Evolutionary conservation across 2,797 vertebrate genomes (phyloP).

Genomic region (Aotus griseimembra): DNA sequence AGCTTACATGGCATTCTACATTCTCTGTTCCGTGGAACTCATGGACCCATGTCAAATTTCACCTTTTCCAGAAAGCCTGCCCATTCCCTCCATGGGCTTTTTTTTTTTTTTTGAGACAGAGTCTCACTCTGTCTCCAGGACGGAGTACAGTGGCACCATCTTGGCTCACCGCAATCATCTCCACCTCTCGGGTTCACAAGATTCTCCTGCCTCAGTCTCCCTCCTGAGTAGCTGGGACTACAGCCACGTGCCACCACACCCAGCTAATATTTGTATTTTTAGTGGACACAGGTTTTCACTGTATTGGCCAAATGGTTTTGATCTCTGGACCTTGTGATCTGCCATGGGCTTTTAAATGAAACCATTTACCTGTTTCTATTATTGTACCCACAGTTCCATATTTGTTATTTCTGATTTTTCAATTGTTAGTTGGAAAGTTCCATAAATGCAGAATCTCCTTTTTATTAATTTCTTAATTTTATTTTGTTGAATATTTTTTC

Average conservation of each 20-base stretch:
- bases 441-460: background rate
- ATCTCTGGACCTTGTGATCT: too few relatives aligned
- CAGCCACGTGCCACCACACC: accelerated
- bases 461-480: background rate
- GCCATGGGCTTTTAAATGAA: background rate
- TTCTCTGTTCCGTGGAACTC: background rate
- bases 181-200: too few relatives aligned
- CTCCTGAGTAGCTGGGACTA: too few relatives aligned
- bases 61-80: background rate
- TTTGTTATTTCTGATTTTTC: background rate
- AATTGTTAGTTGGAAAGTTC: background rate
- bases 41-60: background rate
- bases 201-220: too few relatives aligned
- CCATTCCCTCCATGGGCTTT: background rate
- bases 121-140: too few relatives aligned
- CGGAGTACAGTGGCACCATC: too few relatives aligned
- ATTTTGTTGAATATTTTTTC: background rate
- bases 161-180: too few relatives aligned
- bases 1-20: background rate
- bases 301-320: too few relatives aligned
- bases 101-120: too few relatives aligned
- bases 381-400: background rate
- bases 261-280: too few relatives aligned
- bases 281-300: too few relatives aligned
- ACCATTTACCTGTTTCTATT: background rate